These are phyloP conservation scores for Zaprionus lineosus DNA, from an alignment of 2,888 invertebrate genomes.

Conservation along the genomic window DNA sequence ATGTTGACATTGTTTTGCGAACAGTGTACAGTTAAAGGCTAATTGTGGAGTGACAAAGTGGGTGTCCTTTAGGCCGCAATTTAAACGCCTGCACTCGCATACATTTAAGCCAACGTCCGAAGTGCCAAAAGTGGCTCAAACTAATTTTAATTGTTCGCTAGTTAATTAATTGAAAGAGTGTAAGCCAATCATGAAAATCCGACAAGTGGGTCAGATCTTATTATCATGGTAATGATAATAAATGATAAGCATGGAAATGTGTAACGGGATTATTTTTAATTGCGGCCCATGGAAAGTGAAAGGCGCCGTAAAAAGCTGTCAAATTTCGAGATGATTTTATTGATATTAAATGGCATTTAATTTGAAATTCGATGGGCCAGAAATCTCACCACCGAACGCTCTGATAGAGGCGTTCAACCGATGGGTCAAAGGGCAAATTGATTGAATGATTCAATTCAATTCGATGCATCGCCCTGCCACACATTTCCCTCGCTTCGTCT, in stretches of 20 bases:
- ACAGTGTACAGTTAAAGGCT: background rate
- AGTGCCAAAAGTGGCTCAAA: too few species aligned
- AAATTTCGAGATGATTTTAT: slow-evolving; percentile 51
- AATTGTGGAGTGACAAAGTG: slow-evolving; percentile 1
- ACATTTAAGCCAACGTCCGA: too few species aligned
- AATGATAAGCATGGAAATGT: slow-evolving; percentile 29
- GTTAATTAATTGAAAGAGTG: too few species aligned
- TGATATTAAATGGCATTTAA: slow-evolving; percentile 61
- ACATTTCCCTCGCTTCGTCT: slow-evolving; percentile 4
- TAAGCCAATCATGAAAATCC: too few species aligned
- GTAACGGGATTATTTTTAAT: slow-evolving; percentile 20
- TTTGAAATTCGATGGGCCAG: slow-evolving; percentile 53
- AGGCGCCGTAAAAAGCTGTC: slow-evolving; percentile 48
- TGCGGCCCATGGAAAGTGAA: slow-evolving; percentile 26
- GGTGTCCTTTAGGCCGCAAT: too few species aligned
- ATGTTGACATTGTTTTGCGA: slow-evolving; percentile 26
- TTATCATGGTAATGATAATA: too few species aligned
- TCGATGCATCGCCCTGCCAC: slow-evolving; percentile 39
- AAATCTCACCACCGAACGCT: slow-evolving; percentile 36
- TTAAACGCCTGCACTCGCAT: too few species aligned
- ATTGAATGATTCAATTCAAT: slow-evolving; percentile 36
- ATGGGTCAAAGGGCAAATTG: slow-evolving; percentile 39
- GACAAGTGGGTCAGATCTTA: too few species aligned
- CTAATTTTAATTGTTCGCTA: too few species aligned
- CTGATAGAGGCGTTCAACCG: slow-evolving; percentile 44